These are phyloP conservation scores for Chymomyza caudatula DNA, from an alignment of 2,888 invertebrate species.

Conservation along the genomic window DNA sequence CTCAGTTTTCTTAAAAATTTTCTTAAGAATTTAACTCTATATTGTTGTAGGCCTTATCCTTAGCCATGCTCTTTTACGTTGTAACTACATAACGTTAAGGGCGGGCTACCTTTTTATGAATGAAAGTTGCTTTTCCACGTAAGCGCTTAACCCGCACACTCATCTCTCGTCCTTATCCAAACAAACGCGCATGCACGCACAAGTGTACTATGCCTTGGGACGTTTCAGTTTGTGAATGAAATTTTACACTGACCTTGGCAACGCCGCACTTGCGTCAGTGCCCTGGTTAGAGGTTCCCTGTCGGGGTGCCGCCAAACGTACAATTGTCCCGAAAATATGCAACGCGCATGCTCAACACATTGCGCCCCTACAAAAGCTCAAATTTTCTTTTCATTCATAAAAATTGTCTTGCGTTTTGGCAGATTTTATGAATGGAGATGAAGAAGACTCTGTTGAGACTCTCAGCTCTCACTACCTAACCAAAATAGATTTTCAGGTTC, in stretches of 20 bases:
- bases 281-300: constrained; percentile 19
- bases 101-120: constrained; percentile 34
- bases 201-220: constrained; percentile 28
- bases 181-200: not conserved
- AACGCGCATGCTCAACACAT: not conserved
- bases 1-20: not conserved
- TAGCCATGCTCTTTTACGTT: not conserved
- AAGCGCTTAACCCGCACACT: constrained; percentile 18
- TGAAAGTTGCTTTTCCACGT: constrained; percentile 54
- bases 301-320: not conserved
- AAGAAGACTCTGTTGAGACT: not conserved
- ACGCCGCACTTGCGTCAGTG: constrained; percentile 60
- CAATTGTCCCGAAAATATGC: not conserved
- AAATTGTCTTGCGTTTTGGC: constrained; percentile 34
- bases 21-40: not conserved
- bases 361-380: constrained; percentile 39
- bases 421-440: constrained; percentile 48
- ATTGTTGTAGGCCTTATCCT: not conserved
- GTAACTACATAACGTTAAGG: not conserved
- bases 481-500: not conserved
- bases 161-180: constrained; percentile 3
- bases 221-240: constrained; percentile 68
- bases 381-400: constrained; percentile 8
- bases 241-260: constrained; percentile 67
- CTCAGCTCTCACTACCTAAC: constrained; percentile 14